Conservation (phyloP, 2,797 vertebrate species). For the Holocentrus rufus region DNA sequence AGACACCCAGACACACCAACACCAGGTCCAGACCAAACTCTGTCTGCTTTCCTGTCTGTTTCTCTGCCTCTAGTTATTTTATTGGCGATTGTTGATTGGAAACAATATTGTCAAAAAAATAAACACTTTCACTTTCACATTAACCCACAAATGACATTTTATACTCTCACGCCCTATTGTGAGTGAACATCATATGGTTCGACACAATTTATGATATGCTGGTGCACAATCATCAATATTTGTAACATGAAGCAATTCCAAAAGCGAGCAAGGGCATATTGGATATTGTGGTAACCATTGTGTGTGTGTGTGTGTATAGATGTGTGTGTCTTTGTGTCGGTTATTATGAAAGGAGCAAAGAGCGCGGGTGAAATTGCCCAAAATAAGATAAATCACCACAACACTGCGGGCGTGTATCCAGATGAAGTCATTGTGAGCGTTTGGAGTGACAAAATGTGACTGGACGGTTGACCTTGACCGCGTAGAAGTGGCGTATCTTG, state of each 20-base stretch:
- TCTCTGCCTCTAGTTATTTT: constrained; percentile 8
- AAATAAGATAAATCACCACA: constrained; percentile 48
- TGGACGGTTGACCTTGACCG: constrained; percentile 67
- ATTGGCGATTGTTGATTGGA: neutral
- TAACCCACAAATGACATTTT: neutral
- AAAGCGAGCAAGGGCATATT: neutral
- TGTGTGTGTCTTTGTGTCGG: neutral
- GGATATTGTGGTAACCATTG: too few relatives aligned
- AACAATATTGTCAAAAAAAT: neutral
- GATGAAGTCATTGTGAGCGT: constrained; percentile 50
- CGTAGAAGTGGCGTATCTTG: constrained; percentile 77
- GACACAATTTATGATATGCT: neutral
- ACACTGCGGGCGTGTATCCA: constrained; percentile 54
- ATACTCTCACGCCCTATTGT: neutral
- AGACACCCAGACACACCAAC: constrained; percentile 70
- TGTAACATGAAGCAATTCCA: constrained; percentile 14
- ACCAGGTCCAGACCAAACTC: constrained; percentile 61
- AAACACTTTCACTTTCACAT: too few relatives aligned
- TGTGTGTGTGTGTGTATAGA: neutral
- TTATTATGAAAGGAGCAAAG: constrained; percentile 3
- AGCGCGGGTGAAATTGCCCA: constrained; percentile 2
- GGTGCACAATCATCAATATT: neutral
- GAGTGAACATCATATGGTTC: neutral
- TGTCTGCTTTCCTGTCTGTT: neutral
- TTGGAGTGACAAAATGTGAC: constrained; percentile 53